A percentile compares a stretch with the other conserved stretches of the same genome.
phyloP scores from a whole-genome alignment of 2,797 vertebrate species.

The Characodon lateralis region DNA sequence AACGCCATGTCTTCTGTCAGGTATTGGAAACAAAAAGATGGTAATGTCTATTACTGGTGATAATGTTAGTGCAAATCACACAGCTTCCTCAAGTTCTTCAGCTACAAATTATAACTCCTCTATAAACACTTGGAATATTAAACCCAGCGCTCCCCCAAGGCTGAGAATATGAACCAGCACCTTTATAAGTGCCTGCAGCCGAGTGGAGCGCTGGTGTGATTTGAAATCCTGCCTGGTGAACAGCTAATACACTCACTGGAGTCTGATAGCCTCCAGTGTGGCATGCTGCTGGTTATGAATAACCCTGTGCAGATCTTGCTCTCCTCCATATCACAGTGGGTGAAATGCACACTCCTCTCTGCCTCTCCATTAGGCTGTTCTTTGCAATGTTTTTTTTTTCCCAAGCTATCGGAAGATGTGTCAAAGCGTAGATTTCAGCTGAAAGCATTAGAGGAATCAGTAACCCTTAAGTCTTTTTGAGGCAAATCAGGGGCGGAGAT shows the following conservation, averaged over 20 bases:
- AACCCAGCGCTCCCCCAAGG: conserved; percentile 48
- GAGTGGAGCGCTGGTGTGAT: conserved; percentile 56
- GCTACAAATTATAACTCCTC: conserved; percentile 54
- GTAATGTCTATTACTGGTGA: conserved; percentile 49
- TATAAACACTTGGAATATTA: conserved; percentile 60
- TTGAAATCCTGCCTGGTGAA: conserved; percentile 57
- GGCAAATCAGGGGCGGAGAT: conserved; percentile 68
- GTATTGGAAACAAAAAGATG: conserved; percentile 43
- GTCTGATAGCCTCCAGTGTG: conserved; percentile 62
- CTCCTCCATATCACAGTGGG: conserved; percentile 45
- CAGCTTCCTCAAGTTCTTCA: conserved; percentile 37
- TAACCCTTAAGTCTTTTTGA: conserved; percentile 71
- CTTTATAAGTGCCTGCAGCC: conserved; percentile 37
- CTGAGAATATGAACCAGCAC: conserved; percentile 53
- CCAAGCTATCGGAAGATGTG: conserved; percentile 51
- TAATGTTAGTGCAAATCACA: conserved; percentile 47
- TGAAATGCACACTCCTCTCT: conserved; percentile 38
- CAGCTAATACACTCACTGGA: conserved; percentile 52
- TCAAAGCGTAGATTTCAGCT: conserved; percentile 62
- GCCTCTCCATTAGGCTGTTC: conserved; percentile 35
- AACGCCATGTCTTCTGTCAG: conserved; percentile 28
- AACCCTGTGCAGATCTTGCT: conserved; percentile 47
- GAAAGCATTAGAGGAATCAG: conserved; percentile 72
- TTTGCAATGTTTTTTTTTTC: conserved; percentile 31
- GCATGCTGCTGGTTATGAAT: conserved; percentile 66